phyloP scores from a whole-genome alignment of 2,113 vertebrate species.

The Saccopteryx bilineata region DNA sequence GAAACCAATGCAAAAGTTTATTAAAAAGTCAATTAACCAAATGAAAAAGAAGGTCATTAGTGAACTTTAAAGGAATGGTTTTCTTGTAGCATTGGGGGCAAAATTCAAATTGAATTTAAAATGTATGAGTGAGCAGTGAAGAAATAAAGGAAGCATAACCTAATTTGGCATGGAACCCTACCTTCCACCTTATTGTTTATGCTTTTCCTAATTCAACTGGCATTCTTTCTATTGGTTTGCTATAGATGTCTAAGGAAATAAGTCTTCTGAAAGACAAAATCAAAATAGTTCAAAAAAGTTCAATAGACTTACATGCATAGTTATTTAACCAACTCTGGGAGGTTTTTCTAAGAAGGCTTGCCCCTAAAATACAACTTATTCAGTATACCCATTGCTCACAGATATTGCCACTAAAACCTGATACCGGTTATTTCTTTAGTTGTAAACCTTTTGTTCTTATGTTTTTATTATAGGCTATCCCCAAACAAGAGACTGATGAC shows the following conservation, averaged over 20 bases:
- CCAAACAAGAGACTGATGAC: neutral
- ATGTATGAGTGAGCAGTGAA: neutral
- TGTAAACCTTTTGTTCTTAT: neutral
- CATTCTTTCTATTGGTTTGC: neutral
- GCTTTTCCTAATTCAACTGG: neutral
- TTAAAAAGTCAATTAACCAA: neutral
- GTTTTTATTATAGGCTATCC: neutral
- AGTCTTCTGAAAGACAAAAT: neutral
- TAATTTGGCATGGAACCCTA: neutral
- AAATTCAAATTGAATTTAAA: neutral
- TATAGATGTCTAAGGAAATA: slow-evolving; percentile 18
- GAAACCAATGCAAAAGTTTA: neutral
- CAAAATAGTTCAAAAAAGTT: neutral
- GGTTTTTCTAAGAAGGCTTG: neutral
- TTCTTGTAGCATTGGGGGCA: neutral
- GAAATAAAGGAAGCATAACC: neutral
- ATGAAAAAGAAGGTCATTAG: neutral
- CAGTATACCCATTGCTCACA: neutral
- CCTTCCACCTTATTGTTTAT: neutral
- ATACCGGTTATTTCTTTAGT: neutral
- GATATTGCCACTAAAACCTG: neutral
- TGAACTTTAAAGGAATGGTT: neutral
- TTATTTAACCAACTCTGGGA: neutral
- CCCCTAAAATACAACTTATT: neutral
- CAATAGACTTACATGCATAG: neutral